Base-by-base conservation (phyloP, 2,113 vertebrate genomes). In the Oreochromis niloticus region DNA sequence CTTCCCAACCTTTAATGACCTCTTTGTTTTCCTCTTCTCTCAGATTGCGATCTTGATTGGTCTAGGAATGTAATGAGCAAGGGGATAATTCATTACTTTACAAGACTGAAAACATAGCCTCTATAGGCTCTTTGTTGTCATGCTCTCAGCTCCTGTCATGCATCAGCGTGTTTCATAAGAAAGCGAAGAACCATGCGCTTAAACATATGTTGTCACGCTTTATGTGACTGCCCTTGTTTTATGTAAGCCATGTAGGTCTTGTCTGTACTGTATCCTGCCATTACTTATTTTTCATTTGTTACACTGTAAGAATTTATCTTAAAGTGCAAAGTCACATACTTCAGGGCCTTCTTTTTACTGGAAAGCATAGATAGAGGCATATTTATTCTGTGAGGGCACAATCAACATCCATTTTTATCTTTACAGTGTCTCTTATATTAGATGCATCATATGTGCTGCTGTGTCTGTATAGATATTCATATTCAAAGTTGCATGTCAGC, bases 41-140 rank as follows among this genome's bases (percentile, higher is more conserved):
- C 63, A 85, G 88, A 92, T 89, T 82, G 82, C 82, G 61, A 93
- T 93, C 90, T 90, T 92, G 93, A 94, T 93, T 92, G 93, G 84
- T 17, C 48, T 7, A 41, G 85, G 88, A 59, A 46, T 85, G 85
- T 85, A 85, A 82, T 75, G 85, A 85, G 32, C 78, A 59, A 75
- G 54, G 63, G 88, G 84, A 91, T 89, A 92, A 90, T 88, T 87
- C 87, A 75, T 91, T 79, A 90, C 84, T 86, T 85, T 84, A 54
- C 24, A 57, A 73, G 85, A 85, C 17, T 54, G 43, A 80, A 85
- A 94, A 92, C 85, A 89, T 52, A 78, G 17, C 30, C 68, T 85
- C 61, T 17, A 10, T 27, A 41, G 43, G 43, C 41, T 63, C 82
- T 80, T 83, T 86, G 86, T 80, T 81, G 39, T 80, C 56, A 14